Conservation (phyloP, 2,113 vertebrate genomes). For the Panthera leo region DNA sequence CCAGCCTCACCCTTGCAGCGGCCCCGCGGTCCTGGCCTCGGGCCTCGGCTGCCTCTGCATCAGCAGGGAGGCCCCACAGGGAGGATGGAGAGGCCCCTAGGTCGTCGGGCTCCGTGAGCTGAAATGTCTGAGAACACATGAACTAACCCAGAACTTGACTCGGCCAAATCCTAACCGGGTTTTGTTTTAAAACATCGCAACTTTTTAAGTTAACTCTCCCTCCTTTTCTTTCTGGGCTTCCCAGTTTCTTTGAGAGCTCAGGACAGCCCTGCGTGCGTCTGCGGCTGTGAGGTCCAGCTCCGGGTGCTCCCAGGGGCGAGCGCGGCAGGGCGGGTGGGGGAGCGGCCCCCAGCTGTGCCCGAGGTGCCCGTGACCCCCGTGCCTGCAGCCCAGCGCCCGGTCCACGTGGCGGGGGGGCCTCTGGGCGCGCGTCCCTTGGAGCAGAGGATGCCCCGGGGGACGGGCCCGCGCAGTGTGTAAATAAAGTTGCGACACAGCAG, state of each 20-base stretch:
- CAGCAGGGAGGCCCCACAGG: not conserved
- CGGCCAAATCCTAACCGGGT: too few species aligned
- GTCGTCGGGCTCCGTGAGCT: accelerated
- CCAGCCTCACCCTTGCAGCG: accelerated
- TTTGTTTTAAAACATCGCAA: not conserved
- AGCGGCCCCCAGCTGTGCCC: accelerated
- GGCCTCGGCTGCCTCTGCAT: accelerated
- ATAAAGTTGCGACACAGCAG: accelerated
- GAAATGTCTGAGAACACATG: accelerated
- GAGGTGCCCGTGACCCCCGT: accelerated
- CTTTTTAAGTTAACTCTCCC: accelerated
- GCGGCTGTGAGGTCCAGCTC: accelerated
- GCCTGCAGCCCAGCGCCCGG: accelerated
- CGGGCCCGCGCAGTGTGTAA: too few species aligned
- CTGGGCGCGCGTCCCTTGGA: accelerated
- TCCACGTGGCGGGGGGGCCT: accelerated
- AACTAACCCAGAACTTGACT: accelerated
- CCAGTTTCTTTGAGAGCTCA: accelerated
- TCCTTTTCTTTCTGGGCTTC: not conserved
- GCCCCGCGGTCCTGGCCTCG: accelerated
- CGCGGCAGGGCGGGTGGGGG: accelerated
- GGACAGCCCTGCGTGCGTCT: accelerated
- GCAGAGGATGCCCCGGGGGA: too few species aligned
- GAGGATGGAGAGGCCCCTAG: accelerated
- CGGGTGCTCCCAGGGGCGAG: not conserved